These are phyloP conservation scores for Ricordea florida DNA, from an alignment of 92 coral and sea anemone species.

Conservation along the genomic window DNA sequence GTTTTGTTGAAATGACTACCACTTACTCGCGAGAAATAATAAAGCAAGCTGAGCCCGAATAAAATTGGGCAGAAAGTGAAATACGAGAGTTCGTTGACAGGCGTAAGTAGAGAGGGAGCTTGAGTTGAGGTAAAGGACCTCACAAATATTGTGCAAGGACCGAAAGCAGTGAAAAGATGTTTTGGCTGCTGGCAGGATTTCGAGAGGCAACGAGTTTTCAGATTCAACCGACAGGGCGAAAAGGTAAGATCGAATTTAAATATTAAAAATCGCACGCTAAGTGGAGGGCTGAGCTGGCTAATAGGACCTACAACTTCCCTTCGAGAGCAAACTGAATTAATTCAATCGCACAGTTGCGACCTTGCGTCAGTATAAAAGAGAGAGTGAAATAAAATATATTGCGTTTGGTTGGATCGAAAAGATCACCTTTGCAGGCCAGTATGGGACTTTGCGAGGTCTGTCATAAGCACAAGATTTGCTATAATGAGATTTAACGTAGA, in stretches of 20 bases:
- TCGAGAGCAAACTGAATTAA: background rate
- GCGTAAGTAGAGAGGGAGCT: background rate
- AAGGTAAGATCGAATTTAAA: slow-evolving; percentile 18
- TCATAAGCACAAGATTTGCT: no score
- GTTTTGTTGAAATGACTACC: slow-evolving; percentile 28
- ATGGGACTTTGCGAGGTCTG: no score
- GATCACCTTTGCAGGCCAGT: no score
- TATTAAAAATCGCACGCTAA: slow-evolving; percentile 2
- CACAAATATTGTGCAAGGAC: background rate
- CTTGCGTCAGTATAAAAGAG: background rate
- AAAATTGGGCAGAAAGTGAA: slow-evolving; percentile 5
- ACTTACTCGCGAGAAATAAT: background rate
- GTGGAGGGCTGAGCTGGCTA: background rate
- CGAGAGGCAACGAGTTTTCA: background rate
- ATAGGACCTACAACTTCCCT: background rate
- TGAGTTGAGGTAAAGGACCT: no score
- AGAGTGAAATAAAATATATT: background rate
- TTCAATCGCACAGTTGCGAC: background rate
- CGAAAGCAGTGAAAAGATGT: background rate
- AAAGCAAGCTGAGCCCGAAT: background rate
- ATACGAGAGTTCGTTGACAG: background rate
- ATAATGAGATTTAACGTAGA: background rate
- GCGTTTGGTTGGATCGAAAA: no score
- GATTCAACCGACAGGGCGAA: background rate
- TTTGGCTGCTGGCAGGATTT: background rate